Evolutionary conservation across 2,113 vertebrate species (phyloP).

Genomic region (Corythornis madagascariensis): DNA sequence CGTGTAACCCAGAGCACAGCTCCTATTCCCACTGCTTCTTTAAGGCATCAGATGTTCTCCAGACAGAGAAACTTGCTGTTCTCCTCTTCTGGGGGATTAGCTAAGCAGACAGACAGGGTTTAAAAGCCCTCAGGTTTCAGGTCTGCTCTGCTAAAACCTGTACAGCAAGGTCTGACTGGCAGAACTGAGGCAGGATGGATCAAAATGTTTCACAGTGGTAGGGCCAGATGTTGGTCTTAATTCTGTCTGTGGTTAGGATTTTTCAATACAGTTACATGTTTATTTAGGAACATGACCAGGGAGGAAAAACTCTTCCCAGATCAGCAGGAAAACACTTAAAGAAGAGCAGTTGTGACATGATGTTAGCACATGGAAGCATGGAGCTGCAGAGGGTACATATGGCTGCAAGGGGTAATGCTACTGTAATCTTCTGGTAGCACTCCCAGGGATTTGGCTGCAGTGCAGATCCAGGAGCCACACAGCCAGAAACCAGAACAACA

Average conservation of each 20-base stretch:
- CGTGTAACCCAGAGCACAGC: not conserved
- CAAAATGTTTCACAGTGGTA: not conserved
- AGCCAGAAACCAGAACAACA: slow-evolving; percentile 8
- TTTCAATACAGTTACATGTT: not conserved
- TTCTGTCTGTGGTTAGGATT: not conserved
- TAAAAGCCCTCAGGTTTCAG: slow-evolving; percentile 9
- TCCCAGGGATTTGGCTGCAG: slow-evolving; percentile 30
- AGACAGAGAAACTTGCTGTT: not conserved
- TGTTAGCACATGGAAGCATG: not conserved
- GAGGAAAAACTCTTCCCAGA: not conserved
- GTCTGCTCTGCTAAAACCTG: slow-evolving; percentile 6
- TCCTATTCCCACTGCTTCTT: not conserved
- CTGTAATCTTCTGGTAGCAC: slow-evolving; percentile 28
- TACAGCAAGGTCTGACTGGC: not conserved
- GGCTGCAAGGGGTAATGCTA: slow-evolving; percentile 27
- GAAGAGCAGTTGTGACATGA: not conserved
- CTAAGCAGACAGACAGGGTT: not conserved
- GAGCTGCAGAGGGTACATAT: slow-evolving; percentile 10
- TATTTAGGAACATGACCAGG: not conserved
- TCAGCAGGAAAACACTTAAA: not conserved
- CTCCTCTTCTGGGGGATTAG: not conserved
- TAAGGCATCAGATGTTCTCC: not conserved
- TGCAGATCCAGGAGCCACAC: not conserved
- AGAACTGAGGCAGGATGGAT: not conserved
- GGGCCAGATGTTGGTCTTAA: not conserved